Conservation (phyloP, 2,888 invertebrate genomes). For the Coleophora deauratella region DNA sequence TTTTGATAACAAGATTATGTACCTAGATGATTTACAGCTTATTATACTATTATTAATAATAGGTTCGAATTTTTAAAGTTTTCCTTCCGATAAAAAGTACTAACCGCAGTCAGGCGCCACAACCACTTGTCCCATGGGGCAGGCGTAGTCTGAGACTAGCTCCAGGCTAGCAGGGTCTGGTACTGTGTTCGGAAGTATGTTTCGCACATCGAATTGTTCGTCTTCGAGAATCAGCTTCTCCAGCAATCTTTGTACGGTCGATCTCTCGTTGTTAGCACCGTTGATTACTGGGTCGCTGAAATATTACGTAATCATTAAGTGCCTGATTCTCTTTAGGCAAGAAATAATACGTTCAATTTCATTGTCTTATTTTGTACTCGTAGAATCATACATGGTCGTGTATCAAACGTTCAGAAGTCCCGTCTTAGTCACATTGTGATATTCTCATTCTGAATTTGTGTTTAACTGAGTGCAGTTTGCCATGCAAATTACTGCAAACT, state of each 20-base stretch:
- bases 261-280: constrained; percentile 89
- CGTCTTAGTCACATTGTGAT: no score
- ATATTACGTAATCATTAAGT: constrained; percentile 14
- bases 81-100: constrained; percentile 19
- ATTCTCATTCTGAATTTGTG: no score
- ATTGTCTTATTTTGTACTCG: no score
- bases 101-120: constrained; percentile 94
- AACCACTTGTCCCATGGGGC: constrained; percentile 94
- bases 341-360: neutral
- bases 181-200: constrained; percentile 94
- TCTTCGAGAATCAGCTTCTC: constrained; percentile 94
- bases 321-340: neutral
- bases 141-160: constrained; percentile 93
- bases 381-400: no score
- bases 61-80: no score
- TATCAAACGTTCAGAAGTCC: no score
- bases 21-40: no score
- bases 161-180: constrained; percentile 92
- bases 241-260: constrained; percentile 86
- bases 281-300: constrained; percentile 91
- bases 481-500: no score
- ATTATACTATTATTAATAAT: no score
- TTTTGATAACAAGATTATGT: no score
- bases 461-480: no score
- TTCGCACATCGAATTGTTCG: constrained; percentile 94